phyloP scores from a whole-genome alignment of 2,113 vertebrate genomes.

The Eurystomus gularis region DNA sequence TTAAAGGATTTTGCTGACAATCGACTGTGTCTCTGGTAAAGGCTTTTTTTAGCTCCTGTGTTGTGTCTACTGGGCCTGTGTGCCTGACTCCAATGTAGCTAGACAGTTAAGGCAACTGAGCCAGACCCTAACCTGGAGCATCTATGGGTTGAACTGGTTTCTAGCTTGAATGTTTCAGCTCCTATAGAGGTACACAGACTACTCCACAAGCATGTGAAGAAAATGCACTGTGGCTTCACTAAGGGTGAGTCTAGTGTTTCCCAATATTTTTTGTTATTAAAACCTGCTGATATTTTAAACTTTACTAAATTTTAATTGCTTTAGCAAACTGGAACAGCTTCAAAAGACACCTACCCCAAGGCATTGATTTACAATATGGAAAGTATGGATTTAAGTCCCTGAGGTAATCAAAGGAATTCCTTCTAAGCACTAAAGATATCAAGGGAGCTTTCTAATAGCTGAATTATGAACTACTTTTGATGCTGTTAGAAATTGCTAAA shows the following conservation, averaged over 20 bases:
- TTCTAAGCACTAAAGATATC: background rate
- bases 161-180: background rate
- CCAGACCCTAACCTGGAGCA: background rate
- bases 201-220: rapidly evolving
- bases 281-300: background rate
- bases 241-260: background rate
- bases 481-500: background rate
- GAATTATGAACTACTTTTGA: background rate
- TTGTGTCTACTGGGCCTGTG: background rate
- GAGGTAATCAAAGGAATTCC: constrained; percentile 22
- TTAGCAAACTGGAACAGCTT: constrained; percentile 20
- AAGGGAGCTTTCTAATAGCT: background rate
- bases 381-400: background rate
- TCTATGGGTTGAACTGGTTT: background rate
- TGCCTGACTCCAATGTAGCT: background rate
- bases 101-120: background rate
- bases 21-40: background rate
- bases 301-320: constrained; percentile 33
- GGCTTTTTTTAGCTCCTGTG: background rate
- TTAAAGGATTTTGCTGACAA: background rate
- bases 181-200: background rate
- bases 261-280: background rate
- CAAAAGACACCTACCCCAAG: constrained; percentile 45
- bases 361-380: background rate
- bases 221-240: background rate